A percentile compares a stretch with the other conserved stretches of the same genome.
These are phyloP conservation scores for Serinus canaria DNA, from an alignment of 2,113 vertebrate species.

Conservation along the genomic window DNA sequence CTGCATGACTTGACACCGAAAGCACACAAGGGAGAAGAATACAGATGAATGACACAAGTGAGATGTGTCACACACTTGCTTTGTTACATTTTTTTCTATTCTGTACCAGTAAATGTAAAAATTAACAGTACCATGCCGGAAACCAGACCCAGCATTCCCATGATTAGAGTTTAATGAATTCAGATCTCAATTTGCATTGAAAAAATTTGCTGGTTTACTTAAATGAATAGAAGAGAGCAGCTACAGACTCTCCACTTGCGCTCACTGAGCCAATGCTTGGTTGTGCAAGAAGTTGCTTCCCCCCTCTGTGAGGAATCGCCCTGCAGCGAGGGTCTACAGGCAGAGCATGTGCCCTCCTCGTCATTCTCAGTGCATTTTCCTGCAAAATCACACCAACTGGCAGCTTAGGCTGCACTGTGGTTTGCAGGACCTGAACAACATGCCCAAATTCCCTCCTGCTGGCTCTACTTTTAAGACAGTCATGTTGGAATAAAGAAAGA, in stretches of 20 bases:
- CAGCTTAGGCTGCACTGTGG: background rate
- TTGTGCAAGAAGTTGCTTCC: background rate
- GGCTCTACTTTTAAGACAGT: background rate
- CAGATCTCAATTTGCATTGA: background rate
- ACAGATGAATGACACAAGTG: background rate
- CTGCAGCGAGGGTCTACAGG: background rate
- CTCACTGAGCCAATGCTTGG: background rate
- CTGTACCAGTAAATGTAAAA: background rate
- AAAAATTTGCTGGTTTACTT: background rate
- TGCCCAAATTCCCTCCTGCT: background rate
- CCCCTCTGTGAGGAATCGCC: accelerated
- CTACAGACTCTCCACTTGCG: accelerated
- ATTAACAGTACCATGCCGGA: background rate
- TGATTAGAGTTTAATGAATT: background rate
- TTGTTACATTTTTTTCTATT: background rate
- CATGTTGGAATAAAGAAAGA: background rate
- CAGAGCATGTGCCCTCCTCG: accelerated
- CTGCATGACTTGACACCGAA: background rate
- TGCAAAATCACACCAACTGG: background rate
- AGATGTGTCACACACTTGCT: background rate
- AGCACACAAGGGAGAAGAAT: background rate
- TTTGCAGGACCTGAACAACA: background rate
- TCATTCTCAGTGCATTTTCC: background rate
- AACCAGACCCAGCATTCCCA: background rate
- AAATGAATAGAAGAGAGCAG: background rate